These are phyloP conservation scores for Atrichornis clamosus DNA, from an alignment of 2,113 vertebrate species.

Conservation along the genomic window DNA sequence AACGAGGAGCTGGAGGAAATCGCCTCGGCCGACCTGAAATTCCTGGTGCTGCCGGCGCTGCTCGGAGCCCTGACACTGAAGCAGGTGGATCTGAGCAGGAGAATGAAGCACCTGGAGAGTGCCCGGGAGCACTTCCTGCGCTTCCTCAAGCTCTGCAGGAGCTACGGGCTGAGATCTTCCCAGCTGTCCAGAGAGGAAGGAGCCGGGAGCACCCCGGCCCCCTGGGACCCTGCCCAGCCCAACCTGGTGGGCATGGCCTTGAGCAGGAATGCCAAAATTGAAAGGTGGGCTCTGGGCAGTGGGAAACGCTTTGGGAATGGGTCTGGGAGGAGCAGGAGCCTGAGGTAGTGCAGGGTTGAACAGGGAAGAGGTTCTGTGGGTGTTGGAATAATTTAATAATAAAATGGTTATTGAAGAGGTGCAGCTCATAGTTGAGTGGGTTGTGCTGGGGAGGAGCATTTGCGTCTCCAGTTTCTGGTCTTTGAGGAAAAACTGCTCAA, in stretches of 20 bases:
- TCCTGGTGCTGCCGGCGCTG: slow-evolving; percentile 85
- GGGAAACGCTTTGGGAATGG: background rate
- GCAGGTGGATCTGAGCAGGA: slow-evolving; percentile 72
- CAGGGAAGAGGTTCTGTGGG: background rate
- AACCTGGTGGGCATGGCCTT: slow-evolving; percentile 83
- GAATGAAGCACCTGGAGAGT: slow-evolving; percentile 75
- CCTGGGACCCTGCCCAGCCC: background rate
- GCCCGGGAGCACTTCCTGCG: slow-evolving; percentile 80
- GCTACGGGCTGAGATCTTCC: slow-evolving; percentile 78
- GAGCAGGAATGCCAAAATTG: slow-evolving; percentile 86
- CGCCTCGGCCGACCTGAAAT: slow-evolving; percentile 84
- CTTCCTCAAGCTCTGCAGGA: slow-evolving; percentile 80
- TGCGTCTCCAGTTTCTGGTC: background rate
- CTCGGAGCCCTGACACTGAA: slow-evolving; percentile 83
- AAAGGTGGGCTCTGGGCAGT: background rate
- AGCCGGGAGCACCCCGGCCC: background rate
- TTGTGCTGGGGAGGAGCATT: background rate
- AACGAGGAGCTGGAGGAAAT: slow-evolving; percentile 95
- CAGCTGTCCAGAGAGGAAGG: slow-evolving; percentile 32
- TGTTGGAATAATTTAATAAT: fast-evolving
- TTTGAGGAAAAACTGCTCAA: background rate
- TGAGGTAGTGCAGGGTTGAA: fast-evolving
- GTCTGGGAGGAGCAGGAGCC: background rate
- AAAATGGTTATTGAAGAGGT: fast-evolving
- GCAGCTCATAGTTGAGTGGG: fast-evolving